phyloP scores from a whole-genome alignment of 2,113 vertebrate species.

The Ptilorrhoa leucosticta region DNA sequence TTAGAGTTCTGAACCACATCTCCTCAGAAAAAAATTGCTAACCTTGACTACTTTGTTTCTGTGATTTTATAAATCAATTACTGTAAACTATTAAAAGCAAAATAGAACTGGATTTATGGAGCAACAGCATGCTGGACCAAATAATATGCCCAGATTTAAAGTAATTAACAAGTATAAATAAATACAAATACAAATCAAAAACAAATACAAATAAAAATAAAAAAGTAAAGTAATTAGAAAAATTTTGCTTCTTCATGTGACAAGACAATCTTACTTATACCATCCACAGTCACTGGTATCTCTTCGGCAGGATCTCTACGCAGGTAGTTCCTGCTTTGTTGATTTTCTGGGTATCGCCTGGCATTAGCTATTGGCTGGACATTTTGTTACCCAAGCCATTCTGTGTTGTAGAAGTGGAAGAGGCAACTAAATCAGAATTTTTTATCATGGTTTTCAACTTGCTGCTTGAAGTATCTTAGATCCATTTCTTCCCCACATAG shows the following conservation, averaged over 20 bases:
- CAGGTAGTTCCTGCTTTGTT: background rate
- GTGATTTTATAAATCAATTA: background rate
- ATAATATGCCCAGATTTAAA: background rate
- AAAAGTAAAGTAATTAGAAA: background rate
- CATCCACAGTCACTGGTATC: background rate
- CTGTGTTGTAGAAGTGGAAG: background rate
- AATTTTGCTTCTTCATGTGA: background rate
- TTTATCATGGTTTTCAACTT: background rate
- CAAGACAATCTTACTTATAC: fast-evolving
- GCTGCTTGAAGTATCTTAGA: background rate
- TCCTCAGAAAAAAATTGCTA: background rate
- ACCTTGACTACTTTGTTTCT: background rate
- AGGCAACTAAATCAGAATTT: background rate
- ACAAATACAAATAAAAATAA: background rate
- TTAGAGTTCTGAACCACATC: background rate
- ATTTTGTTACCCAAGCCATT: background rate
- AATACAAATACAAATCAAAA: background rate
- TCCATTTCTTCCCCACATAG: background rate
- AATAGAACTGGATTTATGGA: background rate
- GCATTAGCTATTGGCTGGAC: background rate
- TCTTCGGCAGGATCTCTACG: background rate
- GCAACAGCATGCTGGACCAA: background rate
- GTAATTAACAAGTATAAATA: background rate
- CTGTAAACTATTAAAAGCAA: background rate
- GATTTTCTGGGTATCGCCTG: background rate